Evolutionary conservation across 2,888 invertebrate genomes (phyloP).

Genomic region (Pachydiplax longipennis): DNA sequence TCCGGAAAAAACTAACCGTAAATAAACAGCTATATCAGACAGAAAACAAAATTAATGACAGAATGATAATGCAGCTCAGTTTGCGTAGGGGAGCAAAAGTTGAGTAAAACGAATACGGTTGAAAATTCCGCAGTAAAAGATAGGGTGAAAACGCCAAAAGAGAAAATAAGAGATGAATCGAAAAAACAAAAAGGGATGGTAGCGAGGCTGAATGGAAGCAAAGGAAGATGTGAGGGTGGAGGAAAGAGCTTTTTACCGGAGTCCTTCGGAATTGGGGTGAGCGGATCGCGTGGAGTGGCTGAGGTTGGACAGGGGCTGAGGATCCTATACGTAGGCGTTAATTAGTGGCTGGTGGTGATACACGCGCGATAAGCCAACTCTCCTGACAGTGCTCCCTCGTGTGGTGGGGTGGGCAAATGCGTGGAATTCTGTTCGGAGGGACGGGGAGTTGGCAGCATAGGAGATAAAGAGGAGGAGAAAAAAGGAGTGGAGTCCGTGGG

Average conservation of each 20-base stretch:
- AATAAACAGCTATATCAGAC: too few species aligned
- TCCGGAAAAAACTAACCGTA: too few species aligned
- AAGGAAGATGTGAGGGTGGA: neutral
- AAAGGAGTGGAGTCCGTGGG: neutral
- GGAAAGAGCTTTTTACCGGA: neutral
- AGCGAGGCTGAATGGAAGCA: neutral
- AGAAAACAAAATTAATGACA: neutral
- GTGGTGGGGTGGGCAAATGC: neutral
- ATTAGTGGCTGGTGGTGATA: conserved; percentile 31
- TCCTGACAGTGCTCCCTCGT: neutral
- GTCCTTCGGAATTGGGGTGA: neutral
- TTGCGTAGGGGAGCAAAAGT: neutral
- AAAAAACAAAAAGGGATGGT: neutral
- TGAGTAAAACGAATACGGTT: neutral
- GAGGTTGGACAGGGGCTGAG: neutral
- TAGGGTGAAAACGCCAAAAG: neutral
- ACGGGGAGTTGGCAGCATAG: neutral
- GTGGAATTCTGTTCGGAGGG: neutral
- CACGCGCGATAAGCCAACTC: conserved; percentile 30
- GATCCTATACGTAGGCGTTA: conserved; percentile 26
- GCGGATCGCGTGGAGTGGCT: neutral
- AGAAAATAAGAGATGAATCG: neutral
- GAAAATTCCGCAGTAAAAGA: neutral
- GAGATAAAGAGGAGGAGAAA: neutral
- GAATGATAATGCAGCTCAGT: neutral